Base-by-base conservation (phyloP, 2,888 invertebrate species). In the Oconnorella tubifera region DNA sequence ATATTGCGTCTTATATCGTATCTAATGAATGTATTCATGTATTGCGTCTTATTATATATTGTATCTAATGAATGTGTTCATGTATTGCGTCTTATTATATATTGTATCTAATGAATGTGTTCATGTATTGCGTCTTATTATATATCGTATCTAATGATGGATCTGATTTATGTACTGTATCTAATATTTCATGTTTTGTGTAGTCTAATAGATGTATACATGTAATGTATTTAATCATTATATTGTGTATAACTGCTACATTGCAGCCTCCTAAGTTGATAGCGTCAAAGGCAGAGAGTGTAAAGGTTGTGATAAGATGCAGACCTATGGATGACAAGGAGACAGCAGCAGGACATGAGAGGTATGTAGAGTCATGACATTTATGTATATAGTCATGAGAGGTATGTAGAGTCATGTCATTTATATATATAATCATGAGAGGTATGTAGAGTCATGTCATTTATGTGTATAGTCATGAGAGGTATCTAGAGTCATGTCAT, bases 231-330 rank as follows among this genome's bases (percentile, higher is more conserved):
- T 40, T 40, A 40, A 40, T 40, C 6, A 40, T 19, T 40, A 6
- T 40, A 19, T 40, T 40, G 19, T 40, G 6, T 40, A 6, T 40
- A 14, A 40, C 6, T n/a, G n/a, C n/a, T n/a, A n/a, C n/a, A n/a
- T n/a, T n/a, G 19, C 19, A 61, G 60, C 62, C 67, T 31, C 64
- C 63, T 14, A 67, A 68, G 56, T 51, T 63, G 3, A 51, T 66
- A 6, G 55, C 69, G n/a, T 64, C 61, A 2, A 68, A 74, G 60
- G 75, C 76, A 23, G 94, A 97, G 84, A 89, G 91, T 78, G 95
- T 98, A 67, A 94, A 95, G 84, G 98, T 99, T 70, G 91, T 98
- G 72, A 97, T 99, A 63, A 86, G 99, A 80, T 96, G 97, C 85
- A 88, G 99, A 63, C 99, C 99, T 49, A 88, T 99, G 84, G 92